Evolutionary conservation across 2,797 vertebrate genomes (phyloP).

Genomic region (Buphagus erythrorhynchus): DNA sequence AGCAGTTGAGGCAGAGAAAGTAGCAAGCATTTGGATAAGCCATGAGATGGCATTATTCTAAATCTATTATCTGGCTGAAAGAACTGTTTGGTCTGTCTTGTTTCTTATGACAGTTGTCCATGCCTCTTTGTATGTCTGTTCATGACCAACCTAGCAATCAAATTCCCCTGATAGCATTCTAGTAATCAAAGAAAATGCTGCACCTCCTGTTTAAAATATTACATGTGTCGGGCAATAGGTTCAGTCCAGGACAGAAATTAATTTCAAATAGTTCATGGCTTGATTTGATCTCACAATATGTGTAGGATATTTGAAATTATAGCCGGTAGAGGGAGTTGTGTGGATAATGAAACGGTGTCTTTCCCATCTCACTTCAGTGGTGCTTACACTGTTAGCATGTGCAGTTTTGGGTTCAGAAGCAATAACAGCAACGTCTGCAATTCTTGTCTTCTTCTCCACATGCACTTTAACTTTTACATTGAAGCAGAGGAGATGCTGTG

Average conservation of each 20-base stretch:
- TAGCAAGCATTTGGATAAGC: background rate
- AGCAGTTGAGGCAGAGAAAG: background rate
- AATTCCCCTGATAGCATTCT: background rate
- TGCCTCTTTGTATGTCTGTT: background rate
- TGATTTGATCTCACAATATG: background rate
- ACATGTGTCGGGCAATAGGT: background rate
- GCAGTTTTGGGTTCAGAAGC: background rate
- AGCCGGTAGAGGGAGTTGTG: conserved; percentile 50
- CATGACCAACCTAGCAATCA: background rate
- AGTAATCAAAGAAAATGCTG: background rate
- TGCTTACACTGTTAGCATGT: background rate
- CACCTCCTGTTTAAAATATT: background rate
- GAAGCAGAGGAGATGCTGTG: background rate
- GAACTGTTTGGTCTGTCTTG: background rate
- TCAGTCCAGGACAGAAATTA: background rate
- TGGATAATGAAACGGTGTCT: background rate
- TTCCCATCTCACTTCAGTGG: background rate
- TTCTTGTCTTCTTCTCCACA: background rate
- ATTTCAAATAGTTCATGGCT: background rate
- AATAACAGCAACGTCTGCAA: background rate
- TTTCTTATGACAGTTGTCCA: background rate
- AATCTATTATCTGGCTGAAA: background rate
- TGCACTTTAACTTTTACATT: background rate
- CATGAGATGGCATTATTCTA: background rate
- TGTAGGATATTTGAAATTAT: background rate